Percentiles rank a stretch among this genome's conserved stretches.
phyloP scores from a whole-genome alignment of 1,140 invertebrate genomes.

The Drepana arcuata region DNA sequence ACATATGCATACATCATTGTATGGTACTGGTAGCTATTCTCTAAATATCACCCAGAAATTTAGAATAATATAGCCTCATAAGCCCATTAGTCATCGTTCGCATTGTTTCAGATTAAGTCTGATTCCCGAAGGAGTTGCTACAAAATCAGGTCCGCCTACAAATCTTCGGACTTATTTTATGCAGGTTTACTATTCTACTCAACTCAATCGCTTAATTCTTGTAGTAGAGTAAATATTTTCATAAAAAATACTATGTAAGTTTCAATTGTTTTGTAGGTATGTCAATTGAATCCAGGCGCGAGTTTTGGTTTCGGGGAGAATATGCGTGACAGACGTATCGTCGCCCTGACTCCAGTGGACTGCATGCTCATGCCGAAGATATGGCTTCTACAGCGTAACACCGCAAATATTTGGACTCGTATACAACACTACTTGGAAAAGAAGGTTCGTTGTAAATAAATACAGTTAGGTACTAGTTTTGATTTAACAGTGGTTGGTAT shows the following conservation, averaged over 20 bases:
- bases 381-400: conserved; percentile 75
- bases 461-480: too few relatives aligned
- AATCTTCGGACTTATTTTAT: conserved; percentile 62
- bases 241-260: not conserved
- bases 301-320: conserved; percentile 74
- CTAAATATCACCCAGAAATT: too few relatives aligned
- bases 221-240: too few relatives aligned
- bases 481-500: too few relatives aligned
- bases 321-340: conserved; percentile 74
- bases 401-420: conserved; percentile 76
- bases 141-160: conserved; percentile 8
- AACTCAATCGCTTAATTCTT: too few relatives aligned
- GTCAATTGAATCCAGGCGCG: conserved; percentile 58
- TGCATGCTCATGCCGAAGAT: conserved; percentile 76
- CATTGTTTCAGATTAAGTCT: conserved; percentile 35
- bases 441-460: too few relatives aligned
- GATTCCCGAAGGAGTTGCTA: conserved; percentile 16
- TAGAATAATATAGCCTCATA: too few relatives aligned
- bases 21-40: too few relatives aligned
- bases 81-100: not conserved
- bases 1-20: too few relatives aligned
- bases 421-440: conserved; percentile 74
- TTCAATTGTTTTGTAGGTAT: conserved; percentile 40
- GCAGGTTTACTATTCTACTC: conserved; percentile 38
- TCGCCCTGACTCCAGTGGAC: conserved; percentile 69